Percentiles rank a stretch among this genome's conserved stretches.
phyloP scores from a whole-genome alignment of 2,113 vertebrate species.

The Hylia prasina region DNA sequence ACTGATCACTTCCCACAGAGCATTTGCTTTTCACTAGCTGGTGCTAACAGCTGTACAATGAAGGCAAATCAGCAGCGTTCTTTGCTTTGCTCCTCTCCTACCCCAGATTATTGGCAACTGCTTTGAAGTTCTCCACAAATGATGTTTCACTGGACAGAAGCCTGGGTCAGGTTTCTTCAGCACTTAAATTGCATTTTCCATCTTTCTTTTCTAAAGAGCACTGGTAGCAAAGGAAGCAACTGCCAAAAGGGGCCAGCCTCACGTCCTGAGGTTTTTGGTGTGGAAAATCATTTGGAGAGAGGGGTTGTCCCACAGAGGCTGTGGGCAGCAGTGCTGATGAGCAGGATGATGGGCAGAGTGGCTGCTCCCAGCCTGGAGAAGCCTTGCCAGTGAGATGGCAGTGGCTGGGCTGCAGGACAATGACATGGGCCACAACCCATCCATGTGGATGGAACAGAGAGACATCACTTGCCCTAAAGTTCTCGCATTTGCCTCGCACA shows the following conservation, averaged over 20 bases:
- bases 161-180: neutral
- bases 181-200: neutral
- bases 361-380: neutral
- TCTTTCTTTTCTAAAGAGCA: neutral
- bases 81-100: neutral
- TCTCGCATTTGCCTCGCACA: neutral
- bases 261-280: neutral
- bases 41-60: neutral
- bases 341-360: neutral
- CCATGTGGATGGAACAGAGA: neutral
- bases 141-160: neutral
- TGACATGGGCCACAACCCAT: accelerated
- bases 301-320: neutral
- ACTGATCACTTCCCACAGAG: neutral
- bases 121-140: neutral
- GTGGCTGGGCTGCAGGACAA: accelerated
- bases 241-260: accelerated
- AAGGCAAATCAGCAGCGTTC: neutral
- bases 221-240: neutral
- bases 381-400: neutral
- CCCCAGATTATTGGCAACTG: neutral
- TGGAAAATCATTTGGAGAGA: neutral
- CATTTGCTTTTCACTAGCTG: neutral
- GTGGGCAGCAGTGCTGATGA: neutral
- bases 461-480: neutral